Conservation (phyloP, 2,113 vertebrate species). For the Elachura formosa region DNA sequence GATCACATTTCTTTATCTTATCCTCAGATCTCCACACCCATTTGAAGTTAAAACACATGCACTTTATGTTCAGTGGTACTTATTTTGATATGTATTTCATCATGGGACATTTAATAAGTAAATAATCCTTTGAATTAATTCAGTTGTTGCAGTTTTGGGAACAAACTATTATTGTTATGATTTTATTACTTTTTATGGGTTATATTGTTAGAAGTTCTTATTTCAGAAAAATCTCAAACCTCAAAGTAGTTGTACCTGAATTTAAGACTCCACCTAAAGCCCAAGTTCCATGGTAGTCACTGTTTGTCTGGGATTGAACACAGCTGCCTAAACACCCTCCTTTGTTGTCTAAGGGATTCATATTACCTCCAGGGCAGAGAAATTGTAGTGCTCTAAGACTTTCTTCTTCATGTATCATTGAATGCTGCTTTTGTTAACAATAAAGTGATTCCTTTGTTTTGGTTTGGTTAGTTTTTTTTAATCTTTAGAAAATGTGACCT, state of each 20-base stretch:
- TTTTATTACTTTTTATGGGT: background rate
- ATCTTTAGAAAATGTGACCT: background rate
- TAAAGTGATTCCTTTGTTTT: background rate
- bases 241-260: background rate
- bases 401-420: background rate
- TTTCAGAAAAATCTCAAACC: background rate
- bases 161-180: background rate
- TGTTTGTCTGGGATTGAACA: background rate
- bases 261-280: background rate
- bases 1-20: background rate
- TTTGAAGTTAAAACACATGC: background rate
- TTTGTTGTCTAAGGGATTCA: background rate
- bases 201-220: background rate
- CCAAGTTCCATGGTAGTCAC: background rate
- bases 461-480: background rate
- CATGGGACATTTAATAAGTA: background rate
- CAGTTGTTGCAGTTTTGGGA: background rate
- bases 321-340: background rate
- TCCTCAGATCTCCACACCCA: background rate
- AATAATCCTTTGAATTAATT: background rate
- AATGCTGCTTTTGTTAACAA: background rate
- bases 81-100: background rate
- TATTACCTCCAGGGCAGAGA: background rate
- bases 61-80: background rate
- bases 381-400: background rate